Conservation (phyloP, 1,140 invertebrate species). For the Odontomachus brunneus region DNA sequence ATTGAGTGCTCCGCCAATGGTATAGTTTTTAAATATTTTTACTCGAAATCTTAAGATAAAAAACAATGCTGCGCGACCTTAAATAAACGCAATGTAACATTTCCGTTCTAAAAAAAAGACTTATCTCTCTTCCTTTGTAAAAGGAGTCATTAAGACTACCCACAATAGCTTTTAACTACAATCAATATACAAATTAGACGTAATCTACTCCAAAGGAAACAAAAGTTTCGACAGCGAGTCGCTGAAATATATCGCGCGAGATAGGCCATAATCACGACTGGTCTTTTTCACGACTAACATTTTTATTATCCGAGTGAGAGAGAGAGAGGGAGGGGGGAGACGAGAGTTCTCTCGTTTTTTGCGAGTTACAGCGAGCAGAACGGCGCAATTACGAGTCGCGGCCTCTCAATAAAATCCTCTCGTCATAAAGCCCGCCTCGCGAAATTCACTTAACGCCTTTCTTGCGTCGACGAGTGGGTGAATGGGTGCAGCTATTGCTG, state of each 20-base stretch:
- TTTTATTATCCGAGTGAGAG: not conserved
- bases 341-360: constrained; percentile 8
- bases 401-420: constrained; percentile 40
- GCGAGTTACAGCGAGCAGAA: constrained; percentile 12
- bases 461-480: constrained; percentile 2
- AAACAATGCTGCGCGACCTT: not conserved
- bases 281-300: not conserved
- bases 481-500: constrained; percentile 11
- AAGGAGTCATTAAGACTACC: not conserved
- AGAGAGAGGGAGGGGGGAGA: not conserved
- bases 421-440: constrained; percentile 32
- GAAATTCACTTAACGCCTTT: constrained; percentile 31
- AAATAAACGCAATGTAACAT: not conserved
- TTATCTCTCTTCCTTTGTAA: not conserved
- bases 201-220: not conserved
- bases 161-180: not conserved
- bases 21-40: not conserved
- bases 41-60: not conserved
- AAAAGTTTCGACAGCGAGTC: not conserved
- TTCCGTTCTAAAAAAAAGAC: not conserved
- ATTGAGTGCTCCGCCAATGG: not conserved
- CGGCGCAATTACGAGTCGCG: not conserved
- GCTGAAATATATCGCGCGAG: not conserved
- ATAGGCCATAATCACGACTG: not conserved
- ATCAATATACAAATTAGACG: not conserved